Evolutionary conservation across 2,888 invertebrate genomes (phyloP), one percentile per base, ranked within the genome.

Genomic region (Eulithis testata): DNA sequence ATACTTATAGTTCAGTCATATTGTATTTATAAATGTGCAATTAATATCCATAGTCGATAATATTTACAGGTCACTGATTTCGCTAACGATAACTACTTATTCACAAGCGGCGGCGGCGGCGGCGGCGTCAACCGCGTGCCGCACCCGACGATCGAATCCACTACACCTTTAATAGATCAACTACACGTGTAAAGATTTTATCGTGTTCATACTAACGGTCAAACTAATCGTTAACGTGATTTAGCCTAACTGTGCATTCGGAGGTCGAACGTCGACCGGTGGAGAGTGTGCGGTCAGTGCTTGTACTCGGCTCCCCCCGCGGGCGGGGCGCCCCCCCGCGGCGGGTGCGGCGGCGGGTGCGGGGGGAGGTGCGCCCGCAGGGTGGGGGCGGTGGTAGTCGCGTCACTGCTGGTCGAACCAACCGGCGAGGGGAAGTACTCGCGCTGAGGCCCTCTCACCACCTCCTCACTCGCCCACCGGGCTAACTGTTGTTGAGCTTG

Each of bases 401-500:
- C 78, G 66, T 83, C 83, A 81, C 84, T 89, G 84, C 89, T 87
- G 89, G 93, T 89, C 89, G 93, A 82, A 81, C 75, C 79, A 64
- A 89, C 89, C 85, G 94, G 87, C 83, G 89, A 85, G 66, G 87
- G 86, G 83, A 81, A 81, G 86, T 86, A 86, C 73, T 91, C 91
- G 88, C 93, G 90, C 76, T 69, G 72, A 44, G 53, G 89, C 90
- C 94, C 91, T 94, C 94, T 52, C 91, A 95, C 94, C 90, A 94
- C 94, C 93, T 97, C 97, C 94, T 97, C 97, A 96, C 97, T 97
- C 95, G 97, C 97, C 97, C 97, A 97, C 95, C 96, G 97, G 96
- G 96, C 97, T 96, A 97, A 95, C 95, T 96, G 97, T 96, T 96
- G 97, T 96, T 97, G 97, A 97, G 97, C 97, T 97, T 97, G 97